Percentiles rank a stretch among this genome's conserved stretches.
phyloP scores from a whole-genome alignment of 2,113 vertebrate species.

The Gavialis gangeticus region DNA sequence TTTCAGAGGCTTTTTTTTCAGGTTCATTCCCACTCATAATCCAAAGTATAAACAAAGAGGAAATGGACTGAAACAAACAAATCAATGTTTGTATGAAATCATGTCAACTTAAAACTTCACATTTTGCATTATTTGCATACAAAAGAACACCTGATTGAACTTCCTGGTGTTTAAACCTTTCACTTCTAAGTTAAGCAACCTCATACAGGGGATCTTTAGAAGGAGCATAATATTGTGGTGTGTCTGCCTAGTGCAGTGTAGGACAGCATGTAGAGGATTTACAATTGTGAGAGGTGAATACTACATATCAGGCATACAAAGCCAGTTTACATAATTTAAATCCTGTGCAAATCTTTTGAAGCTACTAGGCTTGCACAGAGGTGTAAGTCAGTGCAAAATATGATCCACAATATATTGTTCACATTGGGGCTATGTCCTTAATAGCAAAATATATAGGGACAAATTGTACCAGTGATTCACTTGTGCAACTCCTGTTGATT shows the following conservation, averaged over 20 bases:
- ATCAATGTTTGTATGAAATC: not conserved
- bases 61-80: constrained; percentile 35
- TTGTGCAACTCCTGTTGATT: not conserved
- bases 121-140: not conserved
- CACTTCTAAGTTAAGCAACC: not conserved
- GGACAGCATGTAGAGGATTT: not conserved
- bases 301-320: not conserved
- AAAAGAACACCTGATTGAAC: constrained; percentile 29
- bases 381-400: not conserved
- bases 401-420: not conserved
- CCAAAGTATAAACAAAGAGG: not conserved
- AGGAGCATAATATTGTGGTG: not conserved
- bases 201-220: not conserved
- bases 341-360: not conserved
- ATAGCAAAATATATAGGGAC: not conserved
- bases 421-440: not conserved
- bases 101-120: constrained; percentile 1
- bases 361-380: not conserved
- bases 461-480: not conserved
- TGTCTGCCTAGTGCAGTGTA: not conserved
- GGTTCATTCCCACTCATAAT: constrained; percentile 50
- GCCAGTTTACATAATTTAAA: not conserved
- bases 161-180: constrained; percentile 25
- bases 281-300: not conserved
- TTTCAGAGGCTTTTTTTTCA: constrained; percentile 18